Base-by-base conservation (phyloP, 2,797 vertebrate species). In the Cheirogaleus major region DNA sequence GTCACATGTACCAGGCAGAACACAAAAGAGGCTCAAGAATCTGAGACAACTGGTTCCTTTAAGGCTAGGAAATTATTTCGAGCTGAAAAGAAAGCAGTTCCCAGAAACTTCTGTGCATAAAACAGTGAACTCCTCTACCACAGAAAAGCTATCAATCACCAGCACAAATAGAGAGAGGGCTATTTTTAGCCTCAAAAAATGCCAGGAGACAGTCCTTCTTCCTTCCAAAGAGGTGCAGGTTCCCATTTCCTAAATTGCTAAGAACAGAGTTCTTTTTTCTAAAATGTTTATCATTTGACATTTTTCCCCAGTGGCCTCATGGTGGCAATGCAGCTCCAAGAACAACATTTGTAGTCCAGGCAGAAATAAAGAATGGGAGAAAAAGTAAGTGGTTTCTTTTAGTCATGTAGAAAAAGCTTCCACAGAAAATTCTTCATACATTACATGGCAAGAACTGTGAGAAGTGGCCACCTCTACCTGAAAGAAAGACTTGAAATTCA, bases 251-350 rank as follows among this genome's bases (percentile, higher is more conserved):
- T 32, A n/a, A 65, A 11, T 48, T 69, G 5, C 7, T 17, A 12
- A 65, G 52, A 5, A 79, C 10, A 20, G 9, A 32, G 3, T 41
- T 17, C 48, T 45, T 69, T 63, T 27, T 48, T 30, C 15, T 67
- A 2, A 59, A 80, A 78, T 35, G 43, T 7, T 15, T 59, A 12
- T 0, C 32, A 23, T n/a, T 72, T 69, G 61, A 50, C 30, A 65
- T 43, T 83, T 93, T 75, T 5, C 38, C 79, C 27, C 5, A 65
- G 35, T 70, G 72, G 59, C 93, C 93, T 95, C 95, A 91, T 12
- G 96, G 89, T 84, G 95, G 95, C 95, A 96, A 85, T 92, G 81
- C 57, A 91, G 81, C 72, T 84, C 67, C 55, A 94, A 48, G 12
- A 96, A 95, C 11, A 38, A 12, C n/a, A 20, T 27, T 81, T 52